A percentile compares a stretch with the other conserved stretches of the same genome.
These are phyloP conservation scores for Agrochola macilenta DNA, from an alignment of 2,888 invertebrate species.

Conservation along the genomic window DNA sequence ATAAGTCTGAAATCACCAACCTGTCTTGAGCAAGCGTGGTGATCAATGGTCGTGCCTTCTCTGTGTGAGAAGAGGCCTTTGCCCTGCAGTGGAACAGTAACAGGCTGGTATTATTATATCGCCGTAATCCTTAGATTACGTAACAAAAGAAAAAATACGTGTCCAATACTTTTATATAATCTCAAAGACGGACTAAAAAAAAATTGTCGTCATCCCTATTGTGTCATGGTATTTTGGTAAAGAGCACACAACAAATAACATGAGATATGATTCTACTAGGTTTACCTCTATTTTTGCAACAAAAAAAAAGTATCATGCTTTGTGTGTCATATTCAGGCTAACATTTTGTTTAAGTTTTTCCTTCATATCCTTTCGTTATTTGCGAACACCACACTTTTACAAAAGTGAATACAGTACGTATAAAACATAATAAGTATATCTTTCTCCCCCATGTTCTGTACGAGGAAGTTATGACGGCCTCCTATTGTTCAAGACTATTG, in stretches of 20 bases:
- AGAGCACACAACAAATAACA: background rate
- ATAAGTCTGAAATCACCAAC: too few relatives aligned
- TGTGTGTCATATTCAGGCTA: background rate
- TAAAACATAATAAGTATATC: conserved; percentile 47
- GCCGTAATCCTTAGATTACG: too few relatives aligned
- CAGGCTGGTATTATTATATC: too few relatives aligned
- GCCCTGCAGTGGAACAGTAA: too few relatives aligned
- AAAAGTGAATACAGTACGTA: background rate
- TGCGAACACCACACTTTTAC: background rate
- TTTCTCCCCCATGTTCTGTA: conserved; percentile 12
- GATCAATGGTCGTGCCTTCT: too few relatives aligned
- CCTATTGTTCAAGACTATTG: conserved; percentile 53
- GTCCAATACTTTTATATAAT: too few relatives aligned
- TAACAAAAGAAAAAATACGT: too few relatives aligned
- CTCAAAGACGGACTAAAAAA: too few relatives aligned
- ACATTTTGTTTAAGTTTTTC: background rate
- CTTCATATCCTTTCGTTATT: background rate
- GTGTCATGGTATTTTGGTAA: background rate
- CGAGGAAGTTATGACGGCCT: conserved; percentile 43
- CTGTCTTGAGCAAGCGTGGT: too few relatives aligned
- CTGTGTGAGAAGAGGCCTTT: too few relatives aligned
- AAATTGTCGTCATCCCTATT: too few relatives aligned
- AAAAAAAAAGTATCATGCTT: background rate
- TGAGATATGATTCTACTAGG: background rate
- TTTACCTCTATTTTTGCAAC: background rate